These are phyloP conservation scores for Cygnus buccinator DNA, from an alignment of 2,113 vertebrate species.

Conservation along the genomic window DNA sequence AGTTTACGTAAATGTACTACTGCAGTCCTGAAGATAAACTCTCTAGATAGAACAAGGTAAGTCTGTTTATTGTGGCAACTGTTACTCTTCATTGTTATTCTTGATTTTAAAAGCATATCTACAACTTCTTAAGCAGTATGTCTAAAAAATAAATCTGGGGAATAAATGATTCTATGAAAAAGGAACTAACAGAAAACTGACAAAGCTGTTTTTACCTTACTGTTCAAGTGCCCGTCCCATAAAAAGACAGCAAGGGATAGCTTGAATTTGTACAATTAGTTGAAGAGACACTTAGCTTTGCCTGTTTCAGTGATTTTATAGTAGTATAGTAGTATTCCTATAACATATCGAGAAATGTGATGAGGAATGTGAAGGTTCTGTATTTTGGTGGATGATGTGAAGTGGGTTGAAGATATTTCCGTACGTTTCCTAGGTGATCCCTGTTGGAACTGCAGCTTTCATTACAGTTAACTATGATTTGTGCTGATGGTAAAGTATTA, in stretches of 20 bases:
- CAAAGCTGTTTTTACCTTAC: background rate
- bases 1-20: background rate
- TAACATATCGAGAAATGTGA: background rate
- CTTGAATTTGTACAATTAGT: background rate
- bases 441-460: background rate
- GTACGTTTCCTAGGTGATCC: background rate
- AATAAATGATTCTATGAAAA: background rate
- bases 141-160: background rate
- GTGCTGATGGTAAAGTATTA: background rate
- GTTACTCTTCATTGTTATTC: background rate
- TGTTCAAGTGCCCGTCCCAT: background rate
- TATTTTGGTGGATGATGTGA: background rate
- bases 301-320: background rate
- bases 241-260: background rate
- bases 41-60: constrained; percentile 22
- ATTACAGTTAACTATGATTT: background rate
- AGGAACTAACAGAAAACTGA: background rate
- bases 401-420: background rate
- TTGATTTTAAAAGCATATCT: background rate
- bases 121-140: background rate
- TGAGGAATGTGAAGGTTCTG: background rate
- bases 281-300: background rate
- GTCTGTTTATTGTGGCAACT: background rate
- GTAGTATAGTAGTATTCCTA: background rate
- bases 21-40: background rate